A percentile compares a stretch with the other conserved stretches of the same genome.
These are phyloP conservation scores for Enteromius afrohamiltoni DNA, from an alignment of 2,797 vertebrate species.

Conservation along the genomic window DNA sequence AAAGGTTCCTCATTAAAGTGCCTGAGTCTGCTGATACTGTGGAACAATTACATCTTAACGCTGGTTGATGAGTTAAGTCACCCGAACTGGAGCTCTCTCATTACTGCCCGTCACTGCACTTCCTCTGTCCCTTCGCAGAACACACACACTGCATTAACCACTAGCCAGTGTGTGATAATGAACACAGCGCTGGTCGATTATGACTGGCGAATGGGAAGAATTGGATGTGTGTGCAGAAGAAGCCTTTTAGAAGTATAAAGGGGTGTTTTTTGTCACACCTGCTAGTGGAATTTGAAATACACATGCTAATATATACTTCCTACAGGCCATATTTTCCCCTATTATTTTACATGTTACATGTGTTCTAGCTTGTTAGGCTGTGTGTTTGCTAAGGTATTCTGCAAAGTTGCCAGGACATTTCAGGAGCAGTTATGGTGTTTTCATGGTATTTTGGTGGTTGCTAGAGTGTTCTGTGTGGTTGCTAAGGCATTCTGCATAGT, in stretches of 20 bases:
- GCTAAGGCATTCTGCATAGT: too few relatives aligned
- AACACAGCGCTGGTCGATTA: constrained; percentile 1
- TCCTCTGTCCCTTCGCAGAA: constrained; percentile 17
- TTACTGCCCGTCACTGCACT: constrained; percentile 40
- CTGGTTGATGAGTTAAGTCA: constrained; percentile 29
- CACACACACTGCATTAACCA: constrained; percentile 13
- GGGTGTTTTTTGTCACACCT: background rate
- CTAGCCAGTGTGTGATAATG: constrained; percentile 15
- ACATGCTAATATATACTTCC: background rate
- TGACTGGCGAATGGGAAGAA: background rate
- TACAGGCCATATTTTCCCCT: background rate
- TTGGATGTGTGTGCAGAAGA: background rate
- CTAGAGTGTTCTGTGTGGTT: too few relatives aligned
- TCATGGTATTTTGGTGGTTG: background rate
- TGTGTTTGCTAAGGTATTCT: too few relatives aligned
- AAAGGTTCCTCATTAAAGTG: constrained; percentile 41
- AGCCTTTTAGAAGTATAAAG: constrained; percentile 4
- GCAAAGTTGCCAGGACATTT: too few relatives aligned
- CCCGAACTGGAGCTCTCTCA: constrained; percentile 34
- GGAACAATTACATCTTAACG: constrained; percentile 21
- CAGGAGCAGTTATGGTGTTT: too few relatives aligned
- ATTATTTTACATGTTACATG: background rate
- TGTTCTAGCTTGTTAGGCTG: too few relatives aligned
- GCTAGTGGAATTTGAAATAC: background rate
- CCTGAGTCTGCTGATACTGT: constrained; percentile 19